Percentiles rank a stretch among this genome's conserved stretches.
These are phyloP conservation scores for Mythimna loreyi DNA, from an alignment of 2,888 invertebrate species.

Conservation along the genomic window DNA sequence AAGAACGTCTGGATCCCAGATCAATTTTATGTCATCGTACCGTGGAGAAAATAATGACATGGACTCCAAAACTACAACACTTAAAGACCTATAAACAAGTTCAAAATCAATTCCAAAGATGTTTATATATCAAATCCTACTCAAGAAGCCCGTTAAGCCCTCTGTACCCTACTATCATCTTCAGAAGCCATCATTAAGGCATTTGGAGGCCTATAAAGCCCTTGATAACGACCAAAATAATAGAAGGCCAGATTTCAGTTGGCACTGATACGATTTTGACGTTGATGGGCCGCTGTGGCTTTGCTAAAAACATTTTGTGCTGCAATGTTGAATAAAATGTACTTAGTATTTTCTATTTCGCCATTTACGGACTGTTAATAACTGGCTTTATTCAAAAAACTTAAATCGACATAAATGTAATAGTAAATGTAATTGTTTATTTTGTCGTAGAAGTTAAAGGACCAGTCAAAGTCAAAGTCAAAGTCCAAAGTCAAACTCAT, in stretches of 20 bases:
- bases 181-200: conserved; percentile 56
- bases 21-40: background rate
- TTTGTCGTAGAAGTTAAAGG: too few species aligned
- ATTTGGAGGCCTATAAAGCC: conserved; percentile 56
- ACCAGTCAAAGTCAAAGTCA: too few species aligned
- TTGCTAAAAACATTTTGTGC: conserved; percentile 23
- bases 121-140: conserved; percentile 42
- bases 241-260: conserved; percentile 46
- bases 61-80: background rate
- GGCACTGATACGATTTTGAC: conserved; percentile 40
- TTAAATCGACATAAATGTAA: too few species aligned
- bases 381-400: background rate
- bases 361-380: background rate
- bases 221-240: conserved; percentile 57
- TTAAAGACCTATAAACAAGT: conserved; percentile 9
- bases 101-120: conserved; percentile 39
- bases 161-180: conserved; percentile 56
- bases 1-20: background rate
- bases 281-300: conserved; percentile 21
- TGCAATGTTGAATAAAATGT: conserved; percentile 7
- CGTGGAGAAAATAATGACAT: background rate
- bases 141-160: conserved; percentile 47
- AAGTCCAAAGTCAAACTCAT: too few species aligned
- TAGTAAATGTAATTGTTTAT: too few species aligned
- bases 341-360: background rate